A percentile compares a stretch with the other conserved stretches of the same genome.
phyloP scores from a whole-genome alignment of 2,888 invertebrate genomes.

The Drosophila lacicola region DNA sequence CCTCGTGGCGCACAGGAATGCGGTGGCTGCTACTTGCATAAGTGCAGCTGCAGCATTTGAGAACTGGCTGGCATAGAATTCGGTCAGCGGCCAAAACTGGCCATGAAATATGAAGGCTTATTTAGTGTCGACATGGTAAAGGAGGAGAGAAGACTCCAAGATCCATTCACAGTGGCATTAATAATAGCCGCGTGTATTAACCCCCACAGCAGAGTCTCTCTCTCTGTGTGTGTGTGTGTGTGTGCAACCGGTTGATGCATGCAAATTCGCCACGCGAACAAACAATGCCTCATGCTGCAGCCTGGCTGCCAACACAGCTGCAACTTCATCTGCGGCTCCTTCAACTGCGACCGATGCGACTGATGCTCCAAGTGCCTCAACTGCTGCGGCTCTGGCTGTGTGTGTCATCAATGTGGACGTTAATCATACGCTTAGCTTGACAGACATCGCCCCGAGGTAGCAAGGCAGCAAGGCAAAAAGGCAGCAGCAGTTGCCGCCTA shows the following conservation, averaged over 20 bases:
- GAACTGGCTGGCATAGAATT: constrained; percentile 72
- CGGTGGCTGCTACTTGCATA: constrained; percentile 67
- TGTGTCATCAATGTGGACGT: constrained; percentile 79
- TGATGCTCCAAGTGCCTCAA: not conserved
- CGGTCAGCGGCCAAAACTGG: constrained; percentile 66
- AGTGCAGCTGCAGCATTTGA: constrained; percentile 33
- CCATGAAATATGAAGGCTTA: constrained; percentile 81
- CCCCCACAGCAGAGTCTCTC: constrained; percentile 43
- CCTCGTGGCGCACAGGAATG: constrained; percentile 56
- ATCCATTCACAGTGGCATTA: constrained; percentile 66
- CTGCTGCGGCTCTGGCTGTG: constrained; percentile 23
- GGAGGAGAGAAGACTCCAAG: constrained; percentile 8
- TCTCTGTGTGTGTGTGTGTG: no score
- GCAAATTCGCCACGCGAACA: constrained; percentile 76
- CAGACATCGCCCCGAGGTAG: constrained; percentile 58
- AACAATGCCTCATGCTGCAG: constrained; percentile 57
- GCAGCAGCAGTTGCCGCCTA: constrained; percentile 13
- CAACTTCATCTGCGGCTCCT: constrained; percentile 31
- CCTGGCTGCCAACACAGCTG: constrained; percentile 27
- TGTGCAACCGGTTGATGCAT: constrained; percentile 74
- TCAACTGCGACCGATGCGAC: constrained; percentile 2
- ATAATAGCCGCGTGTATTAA: constrained; percentile 64
- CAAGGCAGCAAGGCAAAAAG: constrained; percentile 36
- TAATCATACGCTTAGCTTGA: constrained; percentile 78
- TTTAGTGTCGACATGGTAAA: constrained; percentile 75